Evolutionary conservation across 2,797 vertebrate genomes (phyloP).

Genomic region (Arctocebus calabarensis): DNA sequence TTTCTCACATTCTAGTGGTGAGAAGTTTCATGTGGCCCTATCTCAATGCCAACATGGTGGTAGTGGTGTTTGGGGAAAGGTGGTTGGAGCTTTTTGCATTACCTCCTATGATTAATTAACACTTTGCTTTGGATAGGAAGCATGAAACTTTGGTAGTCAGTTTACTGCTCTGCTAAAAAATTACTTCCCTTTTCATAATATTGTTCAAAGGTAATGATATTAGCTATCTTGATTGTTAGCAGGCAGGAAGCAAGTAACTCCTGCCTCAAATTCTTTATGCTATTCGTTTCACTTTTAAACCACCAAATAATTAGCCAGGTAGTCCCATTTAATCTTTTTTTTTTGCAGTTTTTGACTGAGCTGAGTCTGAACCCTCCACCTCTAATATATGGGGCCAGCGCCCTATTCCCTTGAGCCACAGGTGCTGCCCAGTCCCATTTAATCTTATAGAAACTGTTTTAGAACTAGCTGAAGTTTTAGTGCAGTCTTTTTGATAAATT

Average conservation of each 20-base stretch:
- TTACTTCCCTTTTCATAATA: constrained; percentile 2
- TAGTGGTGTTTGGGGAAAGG: not conserved
- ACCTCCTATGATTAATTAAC: not conserved
- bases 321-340: not conserved
- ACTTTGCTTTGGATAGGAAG: not conserved
- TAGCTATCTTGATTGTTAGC: not conserved
- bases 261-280: constrained; percentile 16
- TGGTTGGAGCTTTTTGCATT: not conserved
- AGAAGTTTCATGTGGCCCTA: not conserved
- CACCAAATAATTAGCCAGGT: constrained; percentile 17
- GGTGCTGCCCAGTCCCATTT: not conserved
- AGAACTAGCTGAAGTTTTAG: constrained; percentile 38
- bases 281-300: constrained; percentile 56
- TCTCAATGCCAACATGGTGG: not conserved
- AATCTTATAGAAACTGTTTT: constrained; percentile 31
- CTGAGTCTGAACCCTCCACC: no score
- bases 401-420: no score
- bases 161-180: constrained; percentile 29
- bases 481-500: constrained; percentile 37
- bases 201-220: constrained; percentile 12
- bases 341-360: no score
- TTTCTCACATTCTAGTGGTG: not conserved
- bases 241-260: not conserved
- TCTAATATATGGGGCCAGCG: no score
- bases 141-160: constrained; percentile 3